These are phyloP conservation scores for Steatornis caripensis DNA, from an alignment of 2,113 vertebrate genomes.

Conservation along the genomic window DNA sequence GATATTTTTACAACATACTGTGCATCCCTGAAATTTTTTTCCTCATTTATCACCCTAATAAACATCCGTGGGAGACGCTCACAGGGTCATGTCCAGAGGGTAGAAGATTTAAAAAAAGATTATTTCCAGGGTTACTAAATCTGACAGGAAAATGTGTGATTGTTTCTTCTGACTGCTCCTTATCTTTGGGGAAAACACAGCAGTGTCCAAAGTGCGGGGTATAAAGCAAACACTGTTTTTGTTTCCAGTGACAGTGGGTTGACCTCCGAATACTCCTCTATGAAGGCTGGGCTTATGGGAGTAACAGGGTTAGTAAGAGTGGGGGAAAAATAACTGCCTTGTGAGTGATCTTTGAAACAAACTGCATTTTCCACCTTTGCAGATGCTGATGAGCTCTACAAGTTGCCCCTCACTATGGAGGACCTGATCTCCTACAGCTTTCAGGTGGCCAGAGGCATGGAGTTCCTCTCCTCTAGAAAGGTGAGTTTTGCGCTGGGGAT, in stretches of 20 bases:
- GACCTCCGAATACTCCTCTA: constrained; percentile 47
- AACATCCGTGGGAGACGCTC: constrained; percentile 77
- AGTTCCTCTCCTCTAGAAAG: constrained; percentile 94
- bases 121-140: constrained; percentile 75
- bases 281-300: constrained; percentile 14
- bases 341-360: neutral
- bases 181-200: constrained; percentile 58
- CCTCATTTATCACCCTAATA: constrained; percentile 77
- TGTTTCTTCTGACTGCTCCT: constrained; percentile 58
- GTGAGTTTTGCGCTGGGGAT: constrained; percentile 54
- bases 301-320: neutral
- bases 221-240: constrained; percentile 43
- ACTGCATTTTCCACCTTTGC: neutral
- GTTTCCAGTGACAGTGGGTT: constrained; percentile 4
- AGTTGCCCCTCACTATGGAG: constrained; percentile 82
- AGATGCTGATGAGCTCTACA: constrained; percentile 69
- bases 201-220: neutral
- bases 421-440: constrained; percentile 96
- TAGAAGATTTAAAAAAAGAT: constrained; percentile 76
- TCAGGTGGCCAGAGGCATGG: constrained; percentile 95
- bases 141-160: constrained; percentile 66
- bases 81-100: constrained; percentile 63
- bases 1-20: constrained; percentile 74
- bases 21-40: constrained; percentile 75
- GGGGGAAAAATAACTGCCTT: neutral